Evolutionary conservation across 2,888 invertebrate species (phyloP), one percentile per base, ranked within the genome.

Genomic region (Oscheius sp.): DNA sequence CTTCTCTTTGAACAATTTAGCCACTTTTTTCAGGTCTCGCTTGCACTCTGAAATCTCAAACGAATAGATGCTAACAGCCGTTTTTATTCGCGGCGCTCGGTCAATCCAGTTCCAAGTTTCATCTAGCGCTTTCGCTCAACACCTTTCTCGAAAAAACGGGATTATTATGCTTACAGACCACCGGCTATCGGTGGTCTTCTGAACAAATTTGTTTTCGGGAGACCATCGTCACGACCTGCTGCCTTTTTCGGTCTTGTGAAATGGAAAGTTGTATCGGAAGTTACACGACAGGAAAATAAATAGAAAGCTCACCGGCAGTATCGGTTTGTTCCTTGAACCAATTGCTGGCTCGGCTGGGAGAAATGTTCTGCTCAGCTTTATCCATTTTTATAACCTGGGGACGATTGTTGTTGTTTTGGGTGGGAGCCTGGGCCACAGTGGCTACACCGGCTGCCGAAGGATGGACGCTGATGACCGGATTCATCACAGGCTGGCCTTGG

Each of bases 1-100:
- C 66, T 87, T 87, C 56, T 78, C 78, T 41, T 82, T 80, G 81
- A 87, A 87, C 16, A 78, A 72, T 46, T 80, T 77, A 13, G 84
- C 84, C 55, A 87, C 77, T 52, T 73, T 77, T 27, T 73, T 79
- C 25, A 84, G 73, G 46, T 81, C 75, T 29, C 45, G 25, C 18
- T 61, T 58, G 52, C 70, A 70, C 16, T 25, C 70, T 70, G 58
- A 56, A 66, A 66, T 66, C 9, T 9, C 27, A 35, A 58, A 58
- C 5, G 27, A 49, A 7, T 49, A 18, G 49, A 49, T 21, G 49
- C 21, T 49, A 49, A 49, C 49, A 21, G 49, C 21, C 21, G n/a
- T 49, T 49, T 49, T 49, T 49, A 16, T 21, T 49, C 49, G 35
- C 35, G 35, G 9, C 5, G 35, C 35, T 9, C 35, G 35, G 35